Percentiles rank a stretch among this genome's conserved stretches.
phyloP scores from a whole-genome alignment of 2,888 invertebrate genomes.

The Andrena minutula region DNA sequence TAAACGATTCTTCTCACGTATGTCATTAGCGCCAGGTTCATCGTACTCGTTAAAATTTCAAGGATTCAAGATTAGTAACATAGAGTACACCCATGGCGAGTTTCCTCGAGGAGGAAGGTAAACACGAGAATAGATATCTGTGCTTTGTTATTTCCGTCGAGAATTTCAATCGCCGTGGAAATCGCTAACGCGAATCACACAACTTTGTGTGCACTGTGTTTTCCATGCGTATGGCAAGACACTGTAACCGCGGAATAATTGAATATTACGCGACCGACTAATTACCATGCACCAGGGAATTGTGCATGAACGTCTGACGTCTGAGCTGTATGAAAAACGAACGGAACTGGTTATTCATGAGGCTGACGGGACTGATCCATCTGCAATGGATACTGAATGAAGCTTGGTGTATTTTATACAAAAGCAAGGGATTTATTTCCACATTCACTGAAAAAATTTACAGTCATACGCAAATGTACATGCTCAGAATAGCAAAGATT shows the following conservation, averaged over 20 bases:
- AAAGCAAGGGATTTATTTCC: no score
- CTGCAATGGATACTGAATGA: no score
- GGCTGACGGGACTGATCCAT: no score
- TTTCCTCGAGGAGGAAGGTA: not conserved
- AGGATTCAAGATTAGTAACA: not conserved
- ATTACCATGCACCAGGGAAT: slow-evolving; percentile 5
- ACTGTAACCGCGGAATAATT: slow-evolving; percentile 30
- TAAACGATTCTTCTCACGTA: not conserved
- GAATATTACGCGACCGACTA: slow-evolving; percentile 1
- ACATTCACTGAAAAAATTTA: no score
- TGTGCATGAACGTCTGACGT: not conserved
- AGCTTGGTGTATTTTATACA: no score
- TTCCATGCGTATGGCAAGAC: not conserved
- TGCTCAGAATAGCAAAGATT: no score
- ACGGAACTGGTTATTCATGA: not conserved
- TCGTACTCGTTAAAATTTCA: not conserved
- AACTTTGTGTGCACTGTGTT: slow-evolving; percentile 35
- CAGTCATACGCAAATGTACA: no score
- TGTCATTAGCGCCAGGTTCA: not conserved
- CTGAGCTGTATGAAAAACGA: not conserved
- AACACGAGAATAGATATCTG: not conserved
- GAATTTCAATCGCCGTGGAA: not conserved
- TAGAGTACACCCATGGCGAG: not conserved
- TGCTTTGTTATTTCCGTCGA: slow-evolving; percentile 1
- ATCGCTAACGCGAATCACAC: slow-evolving; percentile 39